Base-by-base conservation (phyloP, 2,113 vertebrate species). In the Hippocampus comes region DNA sequence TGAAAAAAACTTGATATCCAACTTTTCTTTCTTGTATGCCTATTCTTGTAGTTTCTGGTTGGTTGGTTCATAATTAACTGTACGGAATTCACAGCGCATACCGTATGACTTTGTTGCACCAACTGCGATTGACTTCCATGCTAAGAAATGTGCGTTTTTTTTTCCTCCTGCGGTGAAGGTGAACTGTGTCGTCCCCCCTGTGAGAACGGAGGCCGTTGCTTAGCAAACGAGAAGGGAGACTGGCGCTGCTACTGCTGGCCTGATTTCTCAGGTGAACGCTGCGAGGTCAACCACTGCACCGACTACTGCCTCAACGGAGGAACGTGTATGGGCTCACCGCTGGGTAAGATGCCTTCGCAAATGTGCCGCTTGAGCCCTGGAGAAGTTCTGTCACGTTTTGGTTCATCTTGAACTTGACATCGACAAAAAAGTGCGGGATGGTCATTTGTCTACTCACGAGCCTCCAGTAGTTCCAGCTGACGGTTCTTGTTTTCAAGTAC, bases 221-320 rank as follows among this genome's bases (percentile, higher is more conserved):
- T 98, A 64, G 90, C 96, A 79, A 99, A 99, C 3, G 97, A 99
- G 87, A 98, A 97, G 70, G 95, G 96, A 56, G 93, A 96, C 73
- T 93, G 93, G 67, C 92, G 96, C 2, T 99, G 97, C 81, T 95
- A 95, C 82, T 99, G 97, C 90, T 98, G 97, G 96, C 97, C 97
- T 0, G 96, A 94, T 89, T 99, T 97, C 83, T 97, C 97, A 0
- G 97, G 97, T 34, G 96, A 96, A 69, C 93, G 94, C 82, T 99
- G 97, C 87, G 96, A 99, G 91, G 93, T 94, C 69, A 98, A 97
- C 80, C 97, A 99, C 71, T 99, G 97, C 82, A 91, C 90, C 75
- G 95, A 96, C 85, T 99, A 97, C 91, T 99, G 97, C 87, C 93
- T 96, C 79, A 98, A 99, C 18, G 96, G 96, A 89, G 97, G 96